phyloP scores from a whole-genome alignment of 2,888 invertebrate species.

The Tortrix viridana region DNA sequence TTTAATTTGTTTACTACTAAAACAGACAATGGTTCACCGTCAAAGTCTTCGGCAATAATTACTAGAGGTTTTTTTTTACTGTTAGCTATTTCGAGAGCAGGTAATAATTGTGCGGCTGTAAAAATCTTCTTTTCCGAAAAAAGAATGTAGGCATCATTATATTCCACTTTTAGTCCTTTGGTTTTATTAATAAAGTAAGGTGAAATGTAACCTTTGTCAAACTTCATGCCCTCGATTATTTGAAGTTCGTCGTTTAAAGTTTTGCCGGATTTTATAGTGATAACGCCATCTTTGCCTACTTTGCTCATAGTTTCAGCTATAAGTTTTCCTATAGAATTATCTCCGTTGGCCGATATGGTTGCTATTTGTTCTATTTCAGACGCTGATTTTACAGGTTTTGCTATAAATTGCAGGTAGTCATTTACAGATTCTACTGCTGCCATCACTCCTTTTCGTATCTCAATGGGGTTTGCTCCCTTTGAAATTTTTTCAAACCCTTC shows the following conservation, averaged over 20 bases:
- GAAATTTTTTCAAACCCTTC: slow-evolving; percentile 99
- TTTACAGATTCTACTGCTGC: slow-evolving; percentile 96
- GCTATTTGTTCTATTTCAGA: slow-evolving; percentile 99
- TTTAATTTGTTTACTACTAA: slow-evolving; percentile 94
- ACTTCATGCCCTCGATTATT: slow-evolving; percentile 98
- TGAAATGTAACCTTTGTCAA: slow-evolving; percentile 99
- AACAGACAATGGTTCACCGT: slow-evolving; percentile 96
- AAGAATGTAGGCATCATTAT: slow-evolving; percentile 95
- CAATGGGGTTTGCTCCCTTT: slow-evolving; percentile 97
- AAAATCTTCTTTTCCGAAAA: slow-evolving; percentile 99
- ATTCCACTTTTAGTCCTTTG: slow-evolving; percentile 99
- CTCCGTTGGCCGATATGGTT: slow-evolving; percentile 99
- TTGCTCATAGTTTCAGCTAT: slow-evolving; percentile 98
- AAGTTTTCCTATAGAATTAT: slow-evolving; percentile 93
- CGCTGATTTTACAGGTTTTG: slow-evolving; percentile 95
- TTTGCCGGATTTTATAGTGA: slow-evolving; percentile 99
- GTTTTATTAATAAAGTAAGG: slow-evolving; percentile 99
- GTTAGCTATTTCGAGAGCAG: slow-evolving; percentile 97
- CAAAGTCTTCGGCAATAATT: slow-evolving; percentile 97
- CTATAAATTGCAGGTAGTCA: slow-evolving; percentile 92
- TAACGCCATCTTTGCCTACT: slow-evolving; percentile 98
- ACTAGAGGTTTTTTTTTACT: slow-evolving; percentile 95
- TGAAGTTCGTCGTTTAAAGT: slow-evolving; percentile 97
- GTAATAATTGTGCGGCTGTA: slow-evolving; percentile 96
- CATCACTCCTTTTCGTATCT: slow-evolving; percentile 96